These are phyloP conservation scores for Teleopsis dalmanni DNA, from an alignment of 1,140 invertebrate genomes.

Conservation along the genomic window DNA sequence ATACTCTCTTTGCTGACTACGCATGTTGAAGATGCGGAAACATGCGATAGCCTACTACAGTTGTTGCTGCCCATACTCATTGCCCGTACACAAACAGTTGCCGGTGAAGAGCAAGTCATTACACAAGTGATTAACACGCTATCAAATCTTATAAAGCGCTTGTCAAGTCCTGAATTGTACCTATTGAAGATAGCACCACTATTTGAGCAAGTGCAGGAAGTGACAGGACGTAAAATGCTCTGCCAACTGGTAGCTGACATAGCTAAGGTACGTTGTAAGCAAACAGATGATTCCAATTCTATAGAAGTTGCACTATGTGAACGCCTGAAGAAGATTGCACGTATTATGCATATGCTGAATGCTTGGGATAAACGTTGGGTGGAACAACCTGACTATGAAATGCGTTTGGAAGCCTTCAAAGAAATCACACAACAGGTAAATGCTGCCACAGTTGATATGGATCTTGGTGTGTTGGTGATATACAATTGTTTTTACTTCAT, in stretches of 20 bases:
- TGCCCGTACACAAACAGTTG: slow-evolving; percentile 46
- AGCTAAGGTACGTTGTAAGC: slow-evolving; percentile 42
- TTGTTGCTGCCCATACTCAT: slow-evolving; percentile 68
- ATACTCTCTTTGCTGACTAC: slow-evolving; percentile 74
- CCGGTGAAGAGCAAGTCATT: slow-evolving; percentile 54
- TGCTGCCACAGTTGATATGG: slow-evolving; percentile 48
- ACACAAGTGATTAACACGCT: slow-evolving; percentile 62
- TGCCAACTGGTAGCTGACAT: slow-evolving; percentile 52
- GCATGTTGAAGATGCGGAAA: slow-evolving; percentile 56
- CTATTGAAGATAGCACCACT: slow-evolving; percentile 58
- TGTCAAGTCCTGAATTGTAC: slow-evolving; percentile 57
- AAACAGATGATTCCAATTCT: slow-evolving; percentile 15
- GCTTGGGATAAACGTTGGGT: slow-evolving; percentile 77
- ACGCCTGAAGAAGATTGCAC: slow-evolving; percentile 42
- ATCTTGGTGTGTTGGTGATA: slow-evolving; percentile 64
- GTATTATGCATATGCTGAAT: slow-evolving; percentile 66
- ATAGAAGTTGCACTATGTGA: background rate
- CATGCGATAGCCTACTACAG: slow-evolving; percentile 59
- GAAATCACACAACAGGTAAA: slow-evolving; percentile 51
- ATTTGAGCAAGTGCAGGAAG: slow-evolving; percentile 53
- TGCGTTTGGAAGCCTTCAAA: slow-evolving; percentile 65
- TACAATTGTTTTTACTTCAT: slow-evolving; percentile 78
- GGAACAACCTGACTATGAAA: slow-evolving; percentile 86
- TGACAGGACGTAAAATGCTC: slow-evolving; percentile 58
- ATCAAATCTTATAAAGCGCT: slow-evolving; percentile 63